Conservation (phyloP, 1,140 invertebrate genomes). For the Drosophila lacertosa region DNA sequence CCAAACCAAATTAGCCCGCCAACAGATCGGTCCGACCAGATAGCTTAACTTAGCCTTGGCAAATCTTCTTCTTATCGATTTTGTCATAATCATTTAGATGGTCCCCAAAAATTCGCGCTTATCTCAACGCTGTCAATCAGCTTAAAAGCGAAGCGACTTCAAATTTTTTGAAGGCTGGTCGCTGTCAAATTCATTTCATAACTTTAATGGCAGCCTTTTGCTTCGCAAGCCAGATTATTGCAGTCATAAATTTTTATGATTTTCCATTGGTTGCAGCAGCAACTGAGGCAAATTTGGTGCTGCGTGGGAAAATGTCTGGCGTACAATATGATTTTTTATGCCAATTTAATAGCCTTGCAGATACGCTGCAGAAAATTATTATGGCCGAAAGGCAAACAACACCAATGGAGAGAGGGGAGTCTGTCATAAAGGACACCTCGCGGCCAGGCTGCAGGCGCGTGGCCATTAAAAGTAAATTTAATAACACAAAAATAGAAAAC, state of each 20-base stretch:
- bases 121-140: constrained; percentile 50
- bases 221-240: constrained; percentile 54
- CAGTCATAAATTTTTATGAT: constrained; percentile 78
- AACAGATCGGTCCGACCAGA: constrained; percentile 63
- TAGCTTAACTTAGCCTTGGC: constrained; percentile 17
- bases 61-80: constrained; percentile 53
- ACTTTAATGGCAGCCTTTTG: constrained; percentile 29
- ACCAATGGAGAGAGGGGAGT: background rate
- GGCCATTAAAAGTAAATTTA: constrained; percentile 73
- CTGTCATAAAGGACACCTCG: background rate
- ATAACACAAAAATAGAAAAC: constrained; percentile 36
- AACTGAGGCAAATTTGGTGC: no score
- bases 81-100: constrained; percentile 48
- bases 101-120: constrained; percentile 26
- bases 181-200: constrained; percentile 29
- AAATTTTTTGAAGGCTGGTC: constrained; percentile 4
- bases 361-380: constrained; percentile 75
- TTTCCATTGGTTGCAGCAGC: constrained; percentile 67
- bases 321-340: constrained; percentile 59
- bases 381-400: constrained; percentile 12
- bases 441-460: constrained; percentile 2
- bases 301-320: constrained; percentile 51
- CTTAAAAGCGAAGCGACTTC: constrained; percentile 3
- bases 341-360: constrained; percentile 76
- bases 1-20: constrained; percentile 65